Conservation (phyloP, 2,113 vertebrate species). For the Chunga burmeisteri region DNA sequence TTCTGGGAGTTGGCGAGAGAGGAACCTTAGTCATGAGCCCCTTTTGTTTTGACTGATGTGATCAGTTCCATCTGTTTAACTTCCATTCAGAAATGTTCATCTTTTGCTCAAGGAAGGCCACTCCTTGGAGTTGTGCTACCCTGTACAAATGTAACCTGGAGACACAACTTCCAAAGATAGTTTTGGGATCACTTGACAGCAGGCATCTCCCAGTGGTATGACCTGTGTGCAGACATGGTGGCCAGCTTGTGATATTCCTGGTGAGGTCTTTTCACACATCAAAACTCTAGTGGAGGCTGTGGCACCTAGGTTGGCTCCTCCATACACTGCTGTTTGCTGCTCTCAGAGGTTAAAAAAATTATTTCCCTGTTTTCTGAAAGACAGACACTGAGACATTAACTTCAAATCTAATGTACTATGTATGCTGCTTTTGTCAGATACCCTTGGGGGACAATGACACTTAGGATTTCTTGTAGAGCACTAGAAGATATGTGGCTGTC, state of each 20-base stretch:
- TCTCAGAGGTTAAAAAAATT: not conserved
- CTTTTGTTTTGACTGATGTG: not conserved
- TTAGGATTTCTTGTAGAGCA: not conserved
- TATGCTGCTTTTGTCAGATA: not conserved
- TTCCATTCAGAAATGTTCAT: not conserved
- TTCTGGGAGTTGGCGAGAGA: not conserved
- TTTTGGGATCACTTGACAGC: not conserved
- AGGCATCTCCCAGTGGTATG: not conserved
- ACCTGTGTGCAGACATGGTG: not conserved
- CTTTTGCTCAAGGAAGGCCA: not conserved
- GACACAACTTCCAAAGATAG: not conserved
- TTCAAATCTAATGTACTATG: not conserved
- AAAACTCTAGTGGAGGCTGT: not conserved
- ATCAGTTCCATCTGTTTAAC: not conserved
- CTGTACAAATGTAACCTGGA: not conserved
- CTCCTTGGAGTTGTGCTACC: not conserved
- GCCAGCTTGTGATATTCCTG: not conserved
- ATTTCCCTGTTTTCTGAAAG: not conserved
- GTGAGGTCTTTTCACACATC: not conserved
- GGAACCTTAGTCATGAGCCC: not conserved
- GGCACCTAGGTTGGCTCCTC: not conserved
- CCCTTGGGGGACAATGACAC: not conserved
- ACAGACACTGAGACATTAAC: not conserved
- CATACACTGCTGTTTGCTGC: rapidly evolving
- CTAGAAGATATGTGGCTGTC: not conserved